Evolutionary conservation across 2,113 vertebrate species (phyloP).

Genomic region (Microcebus ravelobensis): DNA sequence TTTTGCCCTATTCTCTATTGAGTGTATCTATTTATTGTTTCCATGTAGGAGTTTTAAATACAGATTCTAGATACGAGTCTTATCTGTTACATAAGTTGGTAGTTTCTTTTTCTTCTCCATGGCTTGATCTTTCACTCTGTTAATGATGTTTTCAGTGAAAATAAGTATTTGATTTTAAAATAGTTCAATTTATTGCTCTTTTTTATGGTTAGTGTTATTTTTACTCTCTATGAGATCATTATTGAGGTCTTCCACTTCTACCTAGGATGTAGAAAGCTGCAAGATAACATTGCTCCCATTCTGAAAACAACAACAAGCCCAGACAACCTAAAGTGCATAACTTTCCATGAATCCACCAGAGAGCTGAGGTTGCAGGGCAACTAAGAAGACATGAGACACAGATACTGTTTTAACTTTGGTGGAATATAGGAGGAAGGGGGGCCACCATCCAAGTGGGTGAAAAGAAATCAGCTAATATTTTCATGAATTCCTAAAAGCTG

Average conservation of each 20-base stretch:
- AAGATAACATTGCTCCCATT: neutral
- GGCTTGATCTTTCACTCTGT: neutral
- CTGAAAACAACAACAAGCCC: neutral
- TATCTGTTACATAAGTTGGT: neutral
- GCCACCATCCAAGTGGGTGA: neutral
- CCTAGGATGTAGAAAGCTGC: neutral
- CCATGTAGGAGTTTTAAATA: neutral
- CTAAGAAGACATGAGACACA: neutral
- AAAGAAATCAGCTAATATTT: neutral
- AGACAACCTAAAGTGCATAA: neutral
- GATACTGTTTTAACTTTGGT: neutral
- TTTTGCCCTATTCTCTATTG: neutral
- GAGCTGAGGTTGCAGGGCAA: neutral
- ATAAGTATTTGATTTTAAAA: neutral
- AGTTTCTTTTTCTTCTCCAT: slow-evolving; percentile 2
- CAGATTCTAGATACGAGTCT: neutral
- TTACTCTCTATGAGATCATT: neutral
- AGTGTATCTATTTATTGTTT: neutral
- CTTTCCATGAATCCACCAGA: neutral
- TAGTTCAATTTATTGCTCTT: neutral
- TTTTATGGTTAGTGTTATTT: neutral
- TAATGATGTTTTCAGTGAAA: neutral
- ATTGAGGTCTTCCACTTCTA: neutral
- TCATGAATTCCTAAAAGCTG: neutral
- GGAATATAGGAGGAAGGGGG: neutral